Evolutionary conservation across 2,888 invertebrate species (phyloP), one percentile per base, ranked within the genome.

Genomic region (Pachydiplax longipennis): DNA sequence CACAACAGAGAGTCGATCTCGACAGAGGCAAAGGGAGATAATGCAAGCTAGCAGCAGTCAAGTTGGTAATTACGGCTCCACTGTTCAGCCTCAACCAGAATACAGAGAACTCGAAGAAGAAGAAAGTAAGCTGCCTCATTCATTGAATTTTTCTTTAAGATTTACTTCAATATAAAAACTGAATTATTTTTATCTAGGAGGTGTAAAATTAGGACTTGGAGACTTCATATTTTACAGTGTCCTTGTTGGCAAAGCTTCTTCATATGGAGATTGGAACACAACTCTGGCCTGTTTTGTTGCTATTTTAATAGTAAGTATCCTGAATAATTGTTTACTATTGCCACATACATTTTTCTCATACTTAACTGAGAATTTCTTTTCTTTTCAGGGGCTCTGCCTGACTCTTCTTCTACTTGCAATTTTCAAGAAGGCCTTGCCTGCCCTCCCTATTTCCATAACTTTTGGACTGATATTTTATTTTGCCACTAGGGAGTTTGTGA

Each of bases 181-280:
- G 0, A 10, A 90, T n/a, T 44, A 22, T 91, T 31, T 8, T 1
- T 91, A 94, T 92, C 93, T 92, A 96, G 97, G 98, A 93, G 99
- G 99, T 31, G 98, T 99, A 2, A 99, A 99, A 94, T 95, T 99
- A 5, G 99, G 99, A 12, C 95, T 99, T 35, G 99, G 99, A 8
- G 99, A 99, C 94, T 99, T 99, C 94, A 99, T 99, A 93, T 99
- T 99, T 95, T 99, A 99, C 95, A 99, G 99, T 93, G 99, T 99
- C 90, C 95, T 99, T 91, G 99, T 99, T 6, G 99, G 99, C 58
- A 99, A 99, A 94, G 99, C 99, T 4, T 99, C 99, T 18, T 98
- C 99, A 6, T 98, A 99, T 94, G 99, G 99, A 65, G 99, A 99
- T 94, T 99, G 99, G 99, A 99, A 99, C 94, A 99, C 99, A 12